Evolutionary conservation across 2,113 vertebrate species (phyloP).

Genomic region (Aplodontia rufa): DNA sequence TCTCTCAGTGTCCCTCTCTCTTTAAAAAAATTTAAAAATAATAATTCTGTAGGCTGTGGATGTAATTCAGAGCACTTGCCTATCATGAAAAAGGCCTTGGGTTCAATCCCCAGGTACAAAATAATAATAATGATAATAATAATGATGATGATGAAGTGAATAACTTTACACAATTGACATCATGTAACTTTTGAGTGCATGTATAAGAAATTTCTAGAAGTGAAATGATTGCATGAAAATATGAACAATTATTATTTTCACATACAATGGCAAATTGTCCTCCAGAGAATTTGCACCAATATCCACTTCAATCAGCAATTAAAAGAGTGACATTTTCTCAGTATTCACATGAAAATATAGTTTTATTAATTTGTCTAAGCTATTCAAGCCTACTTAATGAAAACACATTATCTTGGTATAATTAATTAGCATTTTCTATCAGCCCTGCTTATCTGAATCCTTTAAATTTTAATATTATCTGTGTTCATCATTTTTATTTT

Average conservation of each 20-base stretch:
- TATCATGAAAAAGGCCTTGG: too few relatives aligned
- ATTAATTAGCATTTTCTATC: neutral
- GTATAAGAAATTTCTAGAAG: slow-evolving; percentile 9
- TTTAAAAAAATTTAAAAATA: too few relatives aligned
- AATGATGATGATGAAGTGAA: neutral
- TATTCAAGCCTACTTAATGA: neutral
- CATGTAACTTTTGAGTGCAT: neutral
- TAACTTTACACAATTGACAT: neutral
- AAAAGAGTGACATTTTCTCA: neutral
- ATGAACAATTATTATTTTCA: neutral
- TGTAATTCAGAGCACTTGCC: too few relatives aligned
- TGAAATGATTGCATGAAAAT: neutral
- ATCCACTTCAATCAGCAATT: neutral
- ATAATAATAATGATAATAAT: neutral
- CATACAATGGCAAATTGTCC: neutral
- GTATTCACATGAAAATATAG: neutral
- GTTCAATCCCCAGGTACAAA: too few relatives aligned
- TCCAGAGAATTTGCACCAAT: neutral
- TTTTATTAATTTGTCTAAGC: neutral
- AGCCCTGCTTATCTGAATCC: neutral
- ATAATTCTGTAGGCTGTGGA: neutral
- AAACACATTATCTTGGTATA: neutral
- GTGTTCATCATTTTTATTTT: neutral
- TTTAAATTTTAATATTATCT: neutral
- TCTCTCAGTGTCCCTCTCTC: too few relatives aligned